A percentile compares a stretch with the other conserved stretches of the same genome.
Conservation (phyloP, 2,113 vertebrate genomes). For the Labeo catla region DNA sequence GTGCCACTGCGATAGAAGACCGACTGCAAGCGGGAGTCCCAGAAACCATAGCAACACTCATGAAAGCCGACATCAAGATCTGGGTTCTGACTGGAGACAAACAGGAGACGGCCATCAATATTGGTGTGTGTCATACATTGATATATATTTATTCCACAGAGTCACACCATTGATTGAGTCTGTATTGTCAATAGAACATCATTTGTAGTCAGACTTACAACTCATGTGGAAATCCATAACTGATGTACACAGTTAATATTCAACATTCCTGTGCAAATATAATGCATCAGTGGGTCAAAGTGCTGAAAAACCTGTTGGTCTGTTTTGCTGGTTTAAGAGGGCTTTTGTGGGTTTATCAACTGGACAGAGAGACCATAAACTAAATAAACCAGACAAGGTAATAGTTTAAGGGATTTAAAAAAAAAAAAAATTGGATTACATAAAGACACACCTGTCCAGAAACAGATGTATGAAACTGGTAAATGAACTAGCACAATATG, state of each 20-base stretch:
- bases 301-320: not conserved
- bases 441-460: not conserved
- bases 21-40: constrained; percentile 94
- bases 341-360: not conserved
- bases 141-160: not conserved
- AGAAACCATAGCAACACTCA: constrained; percentile 91
- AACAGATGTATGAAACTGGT: not conserved
- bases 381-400: not conserved
- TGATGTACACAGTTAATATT: not conserved
- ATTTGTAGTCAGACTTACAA: not conserved
- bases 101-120: constrained; percentile 96
- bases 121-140: constrained; percentile 71
- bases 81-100: constrained; percentile 98
- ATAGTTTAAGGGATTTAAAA: not conserved
- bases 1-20: constrained; percentile 96
- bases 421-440: not conserved
- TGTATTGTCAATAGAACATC: not conserved
- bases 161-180: not conserved
- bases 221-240: not conserved
- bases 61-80: constrained; percentile 94
- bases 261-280: not conserved
- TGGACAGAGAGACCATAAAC: not conserved
- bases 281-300: not conserved
- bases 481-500: not conserved
- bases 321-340: not conserved